Evolutionary conservation across 2,113 vertebrate genomes (phyloP).

Genomic region (Cranoglanis bouderius): DNA sequence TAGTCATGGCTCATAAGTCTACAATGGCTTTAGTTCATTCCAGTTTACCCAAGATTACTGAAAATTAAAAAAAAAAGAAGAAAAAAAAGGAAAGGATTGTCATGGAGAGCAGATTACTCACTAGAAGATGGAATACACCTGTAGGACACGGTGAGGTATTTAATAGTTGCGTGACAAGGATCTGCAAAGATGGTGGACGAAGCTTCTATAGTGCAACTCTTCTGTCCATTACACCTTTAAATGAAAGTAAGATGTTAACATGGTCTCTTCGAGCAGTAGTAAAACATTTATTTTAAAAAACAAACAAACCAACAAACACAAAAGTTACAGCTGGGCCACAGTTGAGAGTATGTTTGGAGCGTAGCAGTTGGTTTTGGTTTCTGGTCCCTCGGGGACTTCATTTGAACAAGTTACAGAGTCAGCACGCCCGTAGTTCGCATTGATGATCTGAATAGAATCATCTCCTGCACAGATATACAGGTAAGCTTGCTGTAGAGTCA

Average conservation of each 20-base stretch:
- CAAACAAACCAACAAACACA: too few relatives aligned
- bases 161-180: not conserved
- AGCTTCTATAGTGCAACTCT: not conserved
- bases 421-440: slow-evolving; percentile 39
- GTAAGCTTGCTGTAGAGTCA: not conserved
- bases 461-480: not conserved
- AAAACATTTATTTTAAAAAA: too few relatives aligned
- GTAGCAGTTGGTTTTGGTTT: slow-evolving; percentile 9
- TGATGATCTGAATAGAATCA: slow-evolving; percentile 3
- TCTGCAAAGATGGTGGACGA: not conserved
- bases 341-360: not conserved
- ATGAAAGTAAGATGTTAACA: not conserved
- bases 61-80: not conserved
- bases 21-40: not conserved
- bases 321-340: not conserved
- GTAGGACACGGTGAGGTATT: slow-evolving; percentile 34
- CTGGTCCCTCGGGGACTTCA: not conserved
- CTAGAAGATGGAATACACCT: not conserved
- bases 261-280: not conserved
- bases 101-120: not conserved
- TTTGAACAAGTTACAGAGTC: slow-evolving; percentile 15
- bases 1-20: not conserved
- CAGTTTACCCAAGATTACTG: not conserved
- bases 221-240: slow-evolving; percentile 10
- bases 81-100: not conserved